Evolutionary conservation across 2,113 vertebrate genomes (phyloP).

Genomic region (Ceyx margarethae): DNA sequence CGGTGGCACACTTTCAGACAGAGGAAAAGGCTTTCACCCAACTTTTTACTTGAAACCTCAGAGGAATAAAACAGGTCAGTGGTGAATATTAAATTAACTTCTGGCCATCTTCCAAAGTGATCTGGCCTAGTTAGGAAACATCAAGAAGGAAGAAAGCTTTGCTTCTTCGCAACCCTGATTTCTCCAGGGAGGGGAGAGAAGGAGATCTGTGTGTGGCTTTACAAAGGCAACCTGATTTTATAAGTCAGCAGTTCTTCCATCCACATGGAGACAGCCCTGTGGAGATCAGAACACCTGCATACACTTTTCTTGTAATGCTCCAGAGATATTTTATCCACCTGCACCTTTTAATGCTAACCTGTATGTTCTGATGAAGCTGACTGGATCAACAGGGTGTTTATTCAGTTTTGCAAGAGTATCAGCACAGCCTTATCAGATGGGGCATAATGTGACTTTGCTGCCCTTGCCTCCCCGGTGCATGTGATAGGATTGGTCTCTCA

Average conservation of each 20-base stretch:
- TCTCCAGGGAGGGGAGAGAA: slow-evolving; percentile 59
- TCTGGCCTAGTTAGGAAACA: slow-evolving; percentile 78
- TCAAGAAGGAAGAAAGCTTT: slow-evolving; percentile 71
- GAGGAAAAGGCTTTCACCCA: slow-evolving; percentile 72
- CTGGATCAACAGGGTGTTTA: neutral
- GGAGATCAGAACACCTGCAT: neutral
- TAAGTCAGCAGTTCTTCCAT: slow-evolving; percentile 49
- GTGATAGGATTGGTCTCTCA: neutral
- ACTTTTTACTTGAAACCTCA: slow-evolving; percentile 73
- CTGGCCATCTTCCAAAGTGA: slow-evolving; percentile 73
- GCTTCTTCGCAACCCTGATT: slow-evolving; percentile 69
- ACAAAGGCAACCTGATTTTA: slow-evolving; percentile 52
- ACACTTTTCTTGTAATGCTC: neutral
- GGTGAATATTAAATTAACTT: slow-evolving; percentile 77
- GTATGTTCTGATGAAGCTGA: neutral
- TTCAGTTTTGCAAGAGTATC: neutral
- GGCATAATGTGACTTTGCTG: neutral
- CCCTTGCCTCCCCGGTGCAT: accelerated
- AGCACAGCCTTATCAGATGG: neutral
- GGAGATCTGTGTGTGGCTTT: slow-evolving; percentile 35
- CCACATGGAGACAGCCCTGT: neutral
- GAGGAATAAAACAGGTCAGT: slow-evolving; percentile 76
- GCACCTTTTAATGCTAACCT: neutral
- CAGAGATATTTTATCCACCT: neutral
- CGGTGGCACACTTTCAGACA: slow-evolving; percentile 49